Percentiles rank a stretch among this genome's conserved stretches.
Evolutionary conservation across 2,888 invertebrate species (phyloP).

Genomic region (Tiliacea citrago): DNA sequence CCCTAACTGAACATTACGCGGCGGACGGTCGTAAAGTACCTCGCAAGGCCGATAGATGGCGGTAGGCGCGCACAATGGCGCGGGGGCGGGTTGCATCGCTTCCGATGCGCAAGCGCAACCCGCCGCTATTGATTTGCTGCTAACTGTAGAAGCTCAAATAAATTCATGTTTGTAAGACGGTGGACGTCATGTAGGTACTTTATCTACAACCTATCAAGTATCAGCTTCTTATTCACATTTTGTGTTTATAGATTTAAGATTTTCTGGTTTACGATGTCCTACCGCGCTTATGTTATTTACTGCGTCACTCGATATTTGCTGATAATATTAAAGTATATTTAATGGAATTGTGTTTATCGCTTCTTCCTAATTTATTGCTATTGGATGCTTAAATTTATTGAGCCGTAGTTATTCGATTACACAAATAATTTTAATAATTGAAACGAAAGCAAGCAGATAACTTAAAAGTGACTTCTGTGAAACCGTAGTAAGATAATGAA

Average conservation of each 20-base stretch:
- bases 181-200: constrained; percentile 67
- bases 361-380: constrained; percentile 26
- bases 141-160: constrained; percentile 74
- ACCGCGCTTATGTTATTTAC: constrained; percentile 28
- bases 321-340: constrained; percentile 30
- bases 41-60: constrained; percentile 74
- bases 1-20: constrained; percentile 73
- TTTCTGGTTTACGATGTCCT: constrained; percentile 40
- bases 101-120: constrained; percentile 62
- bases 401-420: constrained; percentile 14
- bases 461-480: constrained; percentile 10
- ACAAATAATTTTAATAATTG: constrained; percentile 13
- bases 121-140: constrained; percentile 73
- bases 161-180: constrained; percentile 73
- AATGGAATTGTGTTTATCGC: constrained; percentile 29
- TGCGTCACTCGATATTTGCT: constrained; percentile 24
- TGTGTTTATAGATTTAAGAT: constrained; percentile 36
- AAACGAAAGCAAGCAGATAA: constrained; percentile 18
- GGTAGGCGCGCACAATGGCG: constrained; percentile 77
- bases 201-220: constrained; percentile 36
- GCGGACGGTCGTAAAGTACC: constrained; percentile 73
- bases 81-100: constrained; percentile 77
- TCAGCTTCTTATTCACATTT: constrained; percentile 36
- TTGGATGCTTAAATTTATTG: constrained; percentile 14
- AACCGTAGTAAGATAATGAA: constrained; percentile 16